Conservation (phyloP, 2,888 invertebrate species). For the Torymus auratus region DNA sequence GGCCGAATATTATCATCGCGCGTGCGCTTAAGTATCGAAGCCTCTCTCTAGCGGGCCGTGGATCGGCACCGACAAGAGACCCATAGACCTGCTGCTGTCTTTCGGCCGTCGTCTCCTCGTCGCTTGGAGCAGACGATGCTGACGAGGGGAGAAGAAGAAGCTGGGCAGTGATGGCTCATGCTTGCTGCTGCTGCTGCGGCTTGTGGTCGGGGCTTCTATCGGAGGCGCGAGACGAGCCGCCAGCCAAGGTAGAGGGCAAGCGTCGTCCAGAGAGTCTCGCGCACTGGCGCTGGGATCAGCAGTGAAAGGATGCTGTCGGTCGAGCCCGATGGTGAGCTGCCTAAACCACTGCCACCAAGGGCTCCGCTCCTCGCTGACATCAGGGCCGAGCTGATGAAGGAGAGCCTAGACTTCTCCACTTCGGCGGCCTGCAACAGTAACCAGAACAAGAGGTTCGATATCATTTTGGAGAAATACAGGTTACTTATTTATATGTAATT, state of each 20-base stretch:
- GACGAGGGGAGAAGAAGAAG: too few species aligned
- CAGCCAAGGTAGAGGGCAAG: conserved; percentile 75
- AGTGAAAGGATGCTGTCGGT: conserved; percentile 72
- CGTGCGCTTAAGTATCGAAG: conserved; percentile 51
- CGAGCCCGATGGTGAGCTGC: conserved; percentile 65
- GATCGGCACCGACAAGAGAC: too few species aligned
- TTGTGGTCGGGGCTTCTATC: conserved; percentile 68
- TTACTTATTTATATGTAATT: neutral
- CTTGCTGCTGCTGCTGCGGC: too few species aligned
- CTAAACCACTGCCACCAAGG: conserved; percentile 35
- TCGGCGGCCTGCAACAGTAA: conserved; percentile 73
- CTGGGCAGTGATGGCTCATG: too few species aligned
- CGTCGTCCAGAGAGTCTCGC: conserved; percentile 75
- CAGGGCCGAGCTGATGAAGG: conserved; percentile 69
- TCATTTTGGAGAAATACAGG: neutral
- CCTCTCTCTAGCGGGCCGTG: conserved; percentile 24
- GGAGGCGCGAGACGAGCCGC: conserved; percentile 74
- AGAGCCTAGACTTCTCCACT: conserved; percentile 72
- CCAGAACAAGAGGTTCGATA: conserved; percentile 2
- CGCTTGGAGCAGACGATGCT: too few species aligned
- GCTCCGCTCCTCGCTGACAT: conserved; percentile 52
- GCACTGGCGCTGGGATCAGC: conserved; percentile 73
- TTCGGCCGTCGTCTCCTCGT: too few species aligned
- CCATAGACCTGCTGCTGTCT: too few species aligned
- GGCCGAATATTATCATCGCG: too few species aligned